Evolutionary conservation across 2,888 invertebrate species (phyloP).

Genomic region (Drosophila yooni): DNA sequence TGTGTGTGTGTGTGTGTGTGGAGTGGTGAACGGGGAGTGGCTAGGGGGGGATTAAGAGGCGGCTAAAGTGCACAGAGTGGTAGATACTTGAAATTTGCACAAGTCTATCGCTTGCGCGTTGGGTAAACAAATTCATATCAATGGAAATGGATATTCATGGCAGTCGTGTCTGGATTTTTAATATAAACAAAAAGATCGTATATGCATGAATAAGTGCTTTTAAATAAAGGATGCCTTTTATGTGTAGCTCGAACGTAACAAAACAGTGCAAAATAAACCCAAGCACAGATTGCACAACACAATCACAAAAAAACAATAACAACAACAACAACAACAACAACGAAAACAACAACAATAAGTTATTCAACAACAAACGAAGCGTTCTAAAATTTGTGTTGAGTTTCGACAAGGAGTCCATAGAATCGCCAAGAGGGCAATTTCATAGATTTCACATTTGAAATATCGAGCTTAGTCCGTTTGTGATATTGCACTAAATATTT

Average conservation of each 20-base stretch:
- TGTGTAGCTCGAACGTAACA: slow-evolving; percentile 58
- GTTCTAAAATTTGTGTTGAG: slow-evolving; percentile 60
- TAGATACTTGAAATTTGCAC: slow-evolving; percentile 14
- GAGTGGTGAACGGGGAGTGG: background rate
- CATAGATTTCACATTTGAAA: slow-evolving; percentile 1
- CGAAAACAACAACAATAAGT: slow-evolving; percentile 54
- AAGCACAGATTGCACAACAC: slow-evolving; percentile 67
- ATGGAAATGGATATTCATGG: slow-evolving; percentile 23
- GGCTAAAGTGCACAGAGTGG: slow-evolving; percentile 16
- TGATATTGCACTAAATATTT: background rate
- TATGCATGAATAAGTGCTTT: slow-evolving; percentile 72
- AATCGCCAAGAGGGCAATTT: slow-evolving; percentile 58
- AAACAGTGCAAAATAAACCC: slow-evolving; percentile 66
- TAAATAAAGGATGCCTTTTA: slow-evolving; percentile 70
- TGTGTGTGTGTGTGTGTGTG: background rate
- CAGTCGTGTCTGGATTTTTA: slow-evolving; percentile 39
- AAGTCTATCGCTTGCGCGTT: slow-evolving; percentile 6
- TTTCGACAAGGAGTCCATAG: slow-evolving; percentile 61
- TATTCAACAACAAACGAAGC: slow-evolving; percentile 63
- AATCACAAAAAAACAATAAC: slow-evolving; percentile 28
- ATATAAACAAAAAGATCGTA: slow-evolving; percentile 63
- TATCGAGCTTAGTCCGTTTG: background rate
- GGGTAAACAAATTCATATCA: slow-evolving; percentile 48
- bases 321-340: slow-evolving; percentile 28
- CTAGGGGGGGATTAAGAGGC: background rate